These are phyloP conservation scores for Indri indri DNA, from an alignment of 2,113 vertebrate species.

Conservation along the genomic window DNA sequence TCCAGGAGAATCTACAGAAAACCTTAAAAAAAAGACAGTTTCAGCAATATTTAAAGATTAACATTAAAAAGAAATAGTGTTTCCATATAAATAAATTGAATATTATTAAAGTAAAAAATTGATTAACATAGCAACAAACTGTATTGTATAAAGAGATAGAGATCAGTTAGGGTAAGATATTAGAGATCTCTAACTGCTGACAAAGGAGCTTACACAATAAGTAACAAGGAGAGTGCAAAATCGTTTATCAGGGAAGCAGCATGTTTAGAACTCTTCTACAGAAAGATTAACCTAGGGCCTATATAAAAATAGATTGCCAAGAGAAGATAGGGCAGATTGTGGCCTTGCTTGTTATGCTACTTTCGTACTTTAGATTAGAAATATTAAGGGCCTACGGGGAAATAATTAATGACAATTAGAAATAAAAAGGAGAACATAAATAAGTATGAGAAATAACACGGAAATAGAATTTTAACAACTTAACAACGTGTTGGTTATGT, in stretches of 20 bases:
- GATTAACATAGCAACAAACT: background rate
- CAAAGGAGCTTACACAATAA: background rate
- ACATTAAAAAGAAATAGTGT: background rate
- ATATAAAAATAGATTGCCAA: background rate
- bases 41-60: background rate
- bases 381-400: background rate
- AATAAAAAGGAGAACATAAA: background rate
- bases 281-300: background rate
- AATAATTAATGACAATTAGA: slow-evolving; percentile 50
- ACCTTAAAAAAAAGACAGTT: background rate
- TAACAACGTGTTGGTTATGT: background rate
- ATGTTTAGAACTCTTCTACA: background rate
- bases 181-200: background rate
- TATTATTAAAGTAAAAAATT: background rate
- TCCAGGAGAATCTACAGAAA: background rate
- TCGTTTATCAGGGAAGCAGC: background rate
- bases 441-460: background rate
- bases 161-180: background rate
- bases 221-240: background rate
- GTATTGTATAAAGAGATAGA: background rate
- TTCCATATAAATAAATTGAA: background rate
- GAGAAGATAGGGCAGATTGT: background rate
- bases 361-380: background rate
- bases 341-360: background rate
- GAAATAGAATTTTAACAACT: slow-evolving; percentile 38